Evolutionary conservation across 2,113 vertebrate species (phyloP).

Genomic region (Myotis davidii): DNA sequence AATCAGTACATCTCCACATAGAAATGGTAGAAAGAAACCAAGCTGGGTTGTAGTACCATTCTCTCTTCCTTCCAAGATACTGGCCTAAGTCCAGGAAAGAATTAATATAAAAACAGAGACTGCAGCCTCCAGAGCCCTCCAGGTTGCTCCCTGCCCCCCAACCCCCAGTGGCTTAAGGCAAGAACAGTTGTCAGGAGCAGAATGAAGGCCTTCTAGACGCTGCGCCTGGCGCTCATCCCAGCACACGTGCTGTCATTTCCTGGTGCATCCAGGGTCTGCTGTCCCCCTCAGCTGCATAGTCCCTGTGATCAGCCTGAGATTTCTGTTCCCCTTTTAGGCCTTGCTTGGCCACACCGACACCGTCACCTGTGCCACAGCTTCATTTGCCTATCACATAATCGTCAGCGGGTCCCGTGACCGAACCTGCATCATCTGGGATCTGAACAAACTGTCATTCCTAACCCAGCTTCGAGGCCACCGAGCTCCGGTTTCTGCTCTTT

Average conservation of each 20-base stretch:
- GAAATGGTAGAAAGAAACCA: not conserved
- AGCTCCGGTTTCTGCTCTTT: slow-evolving; percentile 96
- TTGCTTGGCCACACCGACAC: slow-evolving; percentile 97
- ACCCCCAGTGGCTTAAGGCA: not conserved
- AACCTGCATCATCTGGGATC: slow-evolving; percentile 99
- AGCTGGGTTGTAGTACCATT: not conserved
- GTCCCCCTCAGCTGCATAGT: accelerated
- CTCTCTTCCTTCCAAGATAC: not conserved
- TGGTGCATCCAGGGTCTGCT: accelerated
- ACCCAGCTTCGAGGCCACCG: slow-evolving; percentile 97
- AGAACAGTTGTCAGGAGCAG: not conserved
- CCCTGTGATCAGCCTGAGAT: not conserved
- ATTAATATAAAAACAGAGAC: not conserved
- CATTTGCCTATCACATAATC: slow-evolving; percentile 95
- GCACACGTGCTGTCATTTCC: accelerated
- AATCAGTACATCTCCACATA: too few species aligned
- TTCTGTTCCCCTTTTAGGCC: slow-evolving; percentile 85
- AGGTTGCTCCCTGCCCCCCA: not conserved
- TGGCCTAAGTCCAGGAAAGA: not conserved
- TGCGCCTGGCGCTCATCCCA: accelerated
- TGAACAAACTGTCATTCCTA: slow-evolving; percentile 97
- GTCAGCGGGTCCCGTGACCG: slow-evolving; percentile 97
- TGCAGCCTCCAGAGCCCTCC: not conserved
- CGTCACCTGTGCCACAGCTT: slow-evolving; percentile 94
- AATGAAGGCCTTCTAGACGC: not conserved